phyloP scores from a whole-genome alignment of 2,888 invertebrate species.

The Melanostoma mellinum region DNA sequence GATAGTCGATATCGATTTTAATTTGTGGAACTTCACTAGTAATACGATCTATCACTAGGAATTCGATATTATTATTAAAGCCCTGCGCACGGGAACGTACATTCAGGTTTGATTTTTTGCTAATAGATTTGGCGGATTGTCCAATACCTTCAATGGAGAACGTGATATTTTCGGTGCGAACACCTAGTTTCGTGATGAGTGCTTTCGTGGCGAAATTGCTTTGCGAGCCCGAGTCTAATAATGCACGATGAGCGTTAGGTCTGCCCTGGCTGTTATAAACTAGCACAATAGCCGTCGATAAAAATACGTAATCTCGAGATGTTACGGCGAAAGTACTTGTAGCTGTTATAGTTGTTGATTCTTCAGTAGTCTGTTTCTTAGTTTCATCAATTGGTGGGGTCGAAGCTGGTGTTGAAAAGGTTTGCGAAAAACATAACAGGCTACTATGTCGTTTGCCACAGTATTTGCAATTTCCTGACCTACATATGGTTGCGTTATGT shows the following conservation, averaged over 20 bases:
- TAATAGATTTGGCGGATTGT: slow-evolving; percentile 4
- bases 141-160: slow-evolving; percentile 15
- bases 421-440: slow-evolving; percentile 28
- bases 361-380: neutral
- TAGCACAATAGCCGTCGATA: slow-evolving; percentile 12
- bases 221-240: slow-evolving; percentile 28
- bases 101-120: slow-evolving; percentile 6
- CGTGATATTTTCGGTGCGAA: slow-evolving; percentile 7
- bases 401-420: neutral
- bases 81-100: neutral
- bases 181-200: slow-evolving; percentile 16
- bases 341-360: slow-evolving; percentile 12
- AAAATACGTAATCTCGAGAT: slow-evolving; percentile 6
- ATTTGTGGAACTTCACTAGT: slow-evolving; percentile 22
- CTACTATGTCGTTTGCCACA: slow-evolving; percentile 20
- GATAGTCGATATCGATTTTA: slow-evolving; percentile 1
- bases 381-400: neutral
- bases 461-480: slow-evolving; percentile 16
- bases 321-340: neutral
- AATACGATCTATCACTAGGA: slow-evolving; percentile 13
- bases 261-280: slow-evolving; percentile 7
- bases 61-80: slow-evolving; percentile 15
- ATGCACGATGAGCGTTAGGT: slow-evolving; percentile 3
- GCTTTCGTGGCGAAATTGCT: slow-evolving; percentile 21
- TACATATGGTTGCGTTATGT: slow-evolving; percentile 1